Evolutionary conservation across 2,113 vertebrate genomes (phyloP).

Genomic region (Rana temporaria): DNA sequence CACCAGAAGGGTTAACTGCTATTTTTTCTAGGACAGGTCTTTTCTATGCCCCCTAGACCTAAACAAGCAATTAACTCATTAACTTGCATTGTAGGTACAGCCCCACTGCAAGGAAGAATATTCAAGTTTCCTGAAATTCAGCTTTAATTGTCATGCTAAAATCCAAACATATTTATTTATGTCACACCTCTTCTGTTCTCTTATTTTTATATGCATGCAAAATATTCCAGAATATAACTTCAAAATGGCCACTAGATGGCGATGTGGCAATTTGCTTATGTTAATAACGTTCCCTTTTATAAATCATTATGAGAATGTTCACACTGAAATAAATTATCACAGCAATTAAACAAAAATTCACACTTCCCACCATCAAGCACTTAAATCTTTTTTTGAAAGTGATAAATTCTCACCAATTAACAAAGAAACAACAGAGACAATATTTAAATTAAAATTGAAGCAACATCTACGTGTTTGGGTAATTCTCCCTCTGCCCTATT

Average conservation of each 20-base stretch:
- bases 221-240: not conserved
- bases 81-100: no score
- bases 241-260: conserved; percentile 40
- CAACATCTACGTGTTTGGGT: conserved; percentile 3
- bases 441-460: conserved; percentile 11
- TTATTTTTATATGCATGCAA: not conserved
- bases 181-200: no score
- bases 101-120: no score
- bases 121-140: no score
- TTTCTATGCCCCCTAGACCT: no score
- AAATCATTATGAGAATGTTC: not conserved
- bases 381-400: conserved; percentile 44
- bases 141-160: no score
- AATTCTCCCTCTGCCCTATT: not conserved
- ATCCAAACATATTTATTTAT: no score
- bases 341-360: conserved; percentile 37
- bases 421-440: conserved; percentile 23
- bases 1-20: no score
- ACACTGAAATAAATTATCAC: conserved; percentile 21
- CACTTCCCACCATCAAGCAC: conserved; percentile 49
- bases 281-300: not conserved
- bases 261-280: conserved; percentile 6
- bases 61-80: no score
- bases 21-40: no score
- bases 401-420: conserved; percentile 42